Conservation (phyloP, 1,140 invertebrate genomes). For the Acyrthosiphon pisum region DNA sequence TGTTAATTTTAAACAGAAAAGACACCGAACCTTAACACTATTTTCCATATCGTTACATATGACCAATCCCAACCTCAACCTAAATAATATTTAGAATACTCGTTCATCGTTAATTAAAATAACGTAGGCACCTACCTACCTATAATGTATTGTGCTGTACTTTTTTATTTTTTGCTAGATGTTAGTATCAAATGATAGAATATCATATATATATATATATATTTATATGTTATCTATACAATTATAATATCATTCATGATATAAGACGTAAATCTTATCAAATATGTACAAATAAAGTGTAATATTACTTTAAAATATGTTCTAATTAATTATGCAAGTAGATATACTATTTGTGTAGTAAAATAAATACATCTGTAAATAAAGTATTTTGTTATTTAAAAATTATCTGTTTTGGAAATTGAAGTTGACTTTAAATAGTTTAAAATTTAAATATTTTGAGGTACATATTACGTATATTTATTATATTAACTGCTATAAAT, state of each 20-base stretch:
- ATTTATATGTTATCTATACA: too few species aligned
- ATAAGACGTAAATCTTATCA: background rate
- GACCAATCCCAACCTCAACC: constrained; percentile 36
- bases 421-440: background rate
- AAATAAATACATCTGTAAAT: background rate
- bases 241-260: background rate
- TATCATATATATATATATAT: too few species aligned
- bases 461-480: too few species aligned
- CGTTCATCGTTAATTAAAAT: background rate
- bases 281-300: background rate
- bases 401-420: background rate
- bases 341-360: background rate
- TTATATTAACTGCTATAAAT: background rate
- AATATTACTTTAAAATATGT: background rate
- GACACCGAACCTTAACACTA: constrained; percentile 17
- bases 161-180: background rate
- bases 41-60: constrained; percentile 36
- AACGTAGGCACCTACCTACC: background rate
- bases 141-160: too few species aligned
- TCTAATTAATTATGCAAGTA: background rate
- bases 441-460: background rate
- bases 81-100: background rate
- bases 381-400: background rate
- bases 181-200: background rate
- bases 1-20: constrained; percentile 1